Base-by-base conservation (phyloP, 2,888 invertebrate genomes). In the Altica lythri region DNA sequence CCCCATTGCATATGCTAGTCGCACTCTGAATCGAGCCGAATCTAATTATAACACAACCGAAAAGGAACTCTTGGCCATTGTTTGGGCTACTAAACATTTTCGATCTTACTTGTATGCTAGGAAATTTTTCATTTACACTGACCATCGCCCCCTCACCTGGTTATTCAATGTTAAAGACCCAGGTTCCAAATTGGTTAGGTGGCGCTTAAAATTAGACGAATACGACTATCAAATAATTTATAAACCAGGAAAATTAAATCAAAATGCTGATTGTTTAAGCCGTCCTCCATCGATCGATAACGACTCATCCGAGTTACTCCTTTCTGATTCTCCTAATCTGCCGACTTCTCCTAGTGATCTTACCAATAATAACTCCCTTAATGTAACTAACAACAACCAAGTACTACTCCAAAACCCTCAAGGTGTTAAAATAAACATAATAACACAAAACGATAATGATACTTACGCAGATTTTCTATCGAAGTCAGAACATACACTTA, bases 1-100 rank as follows among this genome's bases (percentile, higher is more conserved):
- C 12, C 73, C 72, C 1, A 64, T 76, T 2, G 71, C 73, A n/a
- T 76, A 70, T 52, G 68, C 70, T 3, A 65, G 64, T 17, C 45
- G 73, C 48, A 69, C 70, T 1, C 43, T 72, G n/a, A 73, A 68
- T 49, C 61, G 63, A 52, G 61, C 67, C 0, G 72, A 74, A 67
- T 29, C 17, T 4, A 74, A 72, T 42, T 76, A 76, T 53, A 58
- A 60, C 1, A 72, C 72, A 1, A 74, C 62, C 1, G 73, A 77
- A 63, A 65, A 65, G 27, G 74, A 76, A 63, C 52, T 73, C 1
- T 43, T 75, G 42, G 69, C 71, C 0, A 72, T 77, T 4, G 61
- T 75, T 3, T 74, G 69, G 68, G 61, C 59, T 8, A 53, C 59
- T 1, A 67, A 71, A 57, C 63, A 72, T 53, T 76, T 73, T 52